Evolutionary conservation across 2,888 invertebrate species (phyloP).

Genomic region (Campoplex capitator): DNA sequence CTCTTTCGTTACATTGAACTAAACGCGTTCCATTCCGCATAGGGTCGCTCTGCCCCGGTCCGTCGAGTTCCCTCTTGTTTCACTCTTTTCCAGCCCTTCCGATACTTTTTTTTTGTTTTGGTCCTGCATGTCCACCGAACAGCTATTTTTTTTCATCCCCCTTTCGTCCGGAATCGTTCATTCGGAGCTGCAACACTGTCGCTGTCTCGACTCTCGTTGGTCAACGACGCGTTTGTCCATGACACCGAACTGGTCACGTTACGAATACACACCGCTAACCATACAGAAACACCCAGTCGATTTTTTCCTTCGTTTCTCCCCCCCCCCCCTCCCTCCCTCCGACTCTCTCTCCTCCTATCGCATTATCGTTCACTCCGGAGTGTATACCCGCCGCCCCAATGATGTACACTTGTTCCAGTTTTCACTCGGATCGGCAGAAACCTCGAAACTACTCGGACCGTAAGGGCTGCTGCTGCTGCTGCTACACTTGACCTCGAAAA

Average conservation of each 20-base stretch:
- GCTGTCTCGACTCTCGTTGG: conserved; percentile 29
- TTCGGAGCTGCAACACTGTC: conserved; percentile 40
- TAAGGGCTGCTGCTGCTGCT: background rate
- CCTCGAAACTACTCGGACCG: conserved; percentile 12
- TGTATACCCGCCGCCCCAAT: conserved; percentile 24
- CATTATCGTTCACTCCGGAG: background rate
- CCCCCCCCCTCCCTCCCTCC: background rate
- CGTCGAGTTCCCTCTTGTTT: conserved; percentile 22
- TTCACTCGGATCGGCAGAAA: conserved; percentile 32
- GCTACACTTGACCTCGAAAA: conserved; percentile 35
- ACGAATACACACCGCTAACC: conserved; percentile 25
- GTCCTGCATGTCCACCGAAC: background rate
- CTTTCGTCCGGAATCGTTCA: conserved; percentile 22
- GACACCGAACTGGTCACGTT: conserved; percentile 57
- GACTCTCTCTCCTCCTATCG: background rate
- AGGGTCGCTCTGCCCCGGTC: background rate
- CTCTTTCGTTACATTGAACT: conserved; percentile 55
- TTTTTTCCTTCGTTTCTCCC: background rate
- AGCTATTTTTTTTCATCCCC: background rate
- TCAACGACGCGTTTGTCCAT: conserved; percentile 63
- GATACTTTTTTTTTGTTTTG: conserved; percentile 41
- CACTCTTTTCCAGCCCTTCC: conserved; percentile 30
- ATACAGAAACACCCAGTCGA: conserved; percentile 9
- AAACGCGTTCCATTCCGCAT: conserved; percentile 59
- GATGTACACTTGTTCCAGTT: conserved; percentile 15